phyloP scores from a whole-genome alignment of 64 coral and sea anemone species.

The Pachyseris speciosa region DNA sequence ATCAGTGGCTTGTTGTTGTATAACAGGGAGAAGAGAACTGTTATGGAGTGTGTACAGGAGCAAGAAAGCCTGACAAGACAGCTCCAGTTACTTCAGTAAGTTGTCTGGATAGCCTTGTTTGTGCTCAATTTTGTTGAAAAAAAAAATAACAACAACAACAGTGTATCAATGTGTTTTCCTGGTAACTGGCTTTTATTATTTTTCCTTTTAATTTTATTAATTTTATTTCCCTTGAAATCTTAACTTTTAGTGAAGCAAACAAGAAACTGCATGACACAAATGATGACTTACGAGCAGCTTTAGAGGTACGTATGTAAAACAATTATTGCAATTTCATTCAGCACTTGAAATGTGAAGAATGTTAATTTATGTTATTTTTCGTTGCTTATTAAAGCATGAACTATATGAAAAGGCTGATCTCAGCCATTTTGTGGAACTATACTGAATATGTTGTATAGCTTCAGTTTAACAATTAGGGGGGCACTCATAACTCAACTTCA shows the following conservation, averaged over 20 bases:
- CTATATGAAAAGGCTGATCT: too few relatives aligned
- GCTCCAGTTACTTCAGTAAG: slow-evolving; percentile 92
- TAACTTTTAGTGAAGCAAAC: slow-evolving; percentile 84
- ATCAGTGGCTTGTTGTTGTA: background rate
- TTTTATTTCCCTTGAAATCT: background rate
- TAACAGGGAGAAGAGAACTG: slow-evolving; percentile 76
- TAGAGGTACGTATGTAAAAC: slow-evolving; percentile 56
- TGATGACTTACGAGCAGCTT: slow-evolving; percentile 88
- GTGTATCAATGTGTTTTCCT: too few relatives aligned
- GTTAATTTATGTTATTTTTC: too few relatives aligned
- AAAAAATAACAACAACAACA: too few relatives aligned
- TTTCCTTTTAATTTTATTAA: too few relatives aligned
- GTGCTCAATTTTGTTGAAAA: background rate
- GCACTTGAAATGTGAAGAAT: background rate
- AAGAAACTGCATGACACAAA: slow-evolving; percentile 96
- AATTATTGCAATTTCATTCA: too few relatives aligned
- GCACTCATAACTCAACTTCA: too few relatives aligned
- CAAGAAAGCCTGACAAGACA: slow-evolving; percentile 94
- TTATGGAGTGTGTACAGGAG: slow-evolving; percentile 89
- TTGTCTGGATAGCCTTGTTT: background rate
- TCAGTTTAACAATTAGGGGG: too few relatives aligned
- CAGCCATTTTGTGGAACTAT: too few relatives aligned
- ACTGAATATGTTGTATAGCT: too few relatives aligned
- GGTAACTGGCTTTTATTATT: too few relatives aligned
- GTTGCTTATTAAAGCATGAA: too few relatives aligned